These are phyloP conservation scores for Agriopis marginaria DNA, from an alignment of 2,888 invertebrate genomes.

Conservation along the genomic window DNA sequence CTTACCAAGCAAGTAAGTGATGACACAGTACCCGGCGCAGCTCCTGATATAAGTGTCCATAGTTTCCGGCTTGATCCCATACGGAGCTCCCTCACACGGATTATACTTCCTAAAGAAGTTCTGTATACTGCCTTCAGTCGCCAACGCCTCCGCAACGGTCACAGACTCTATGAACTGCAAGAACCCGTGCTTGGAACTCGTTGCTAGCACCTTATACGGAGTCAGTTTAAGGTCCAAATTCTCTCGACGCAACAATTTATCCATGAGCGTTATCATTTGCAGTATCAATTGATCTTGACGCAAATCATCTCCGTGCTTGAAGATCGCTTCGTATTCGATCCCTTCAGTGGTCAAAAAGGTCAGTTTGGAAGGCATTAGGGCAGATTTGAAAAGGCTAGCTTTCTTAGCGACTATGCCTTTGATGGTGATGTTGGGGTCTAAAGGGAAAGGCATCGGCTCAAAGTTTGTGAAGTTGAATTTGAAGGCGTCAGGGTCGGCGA, in stretches of 20 bases:
- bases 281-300: conserved; percentile 98
- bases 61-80: conserved; percentile 96
- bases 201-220: conserved; percentile 97
- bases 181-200: conserved; percentile 98
- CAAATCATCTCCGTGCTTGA: conserved; percentile 99
- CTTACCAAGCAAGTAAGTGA: conserved; percentile 95
- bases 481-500: conserved; percentile 92
- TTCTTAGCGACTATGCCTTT: conserved; percentile 95
- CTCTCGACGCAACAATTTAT: conserved; percentile 96
- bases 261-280: conserved; percentile 99
- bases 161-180: conserved; percentile 97
- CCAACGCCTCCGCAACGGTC: conserved; percentile 96
- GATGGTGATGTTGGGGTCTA: conserved; percentile 96
- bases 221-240: conserved; percentile 98
- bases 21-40: conserved; percentile 99
- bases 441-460: conserved; percentile 96
- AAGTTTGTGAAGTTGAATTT: conserved; percentile 96
- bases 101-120: conserved; percentile 97
- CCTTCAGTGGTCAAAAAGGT: conserved; percentile 94
- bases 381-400: conserved; percentile 97
- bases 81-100: conserved; percentile 94
- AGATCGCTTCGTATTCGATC: conserved; percentile 96
- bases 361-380: conserved; percentile 96
- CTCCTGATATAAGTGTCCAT: conserved; percentile 99
- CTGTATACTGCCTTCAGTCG: conserved; percentile 95